phyloP scores from a whole-genome alignment of 2,888 invertebrate genomes.

The Brachylomia viminalis region DNA sequence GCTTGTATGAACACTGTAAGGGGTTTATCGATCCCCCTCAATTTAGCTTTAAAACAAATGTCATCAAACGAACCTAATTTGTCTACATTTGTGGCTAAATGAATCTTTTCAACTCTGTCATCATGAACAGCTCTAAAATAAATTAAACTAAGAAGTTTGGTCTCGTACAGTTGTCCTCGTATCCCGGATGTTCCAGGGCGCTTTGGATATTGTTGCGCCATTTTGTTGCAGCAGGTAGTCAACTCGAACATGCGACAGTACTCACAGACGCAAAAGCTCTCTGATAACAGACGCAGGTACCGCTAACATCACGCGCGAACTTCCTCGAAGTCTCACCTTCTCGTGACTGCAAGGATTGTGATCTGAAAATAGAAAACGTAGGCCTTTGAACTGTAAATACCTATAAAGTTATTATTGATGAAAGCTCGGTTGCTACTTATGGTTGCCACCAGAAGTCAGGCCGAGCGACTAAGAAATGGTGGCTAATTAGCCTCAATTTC shows the following conservation, averaged over 20 bases:
- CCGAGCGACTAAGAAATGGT: too few relatives aligned
- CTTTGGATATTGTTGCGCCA: constrained; percentile 14
- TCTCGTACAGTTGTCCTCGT: constrained; percentile 56
- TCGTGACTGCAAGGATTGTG: background rate
- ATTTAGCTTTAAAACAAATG: constrained; percentile 48
- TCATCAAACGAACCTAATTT: constrained; percentile 59
- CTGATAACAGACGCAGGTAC: background rate
- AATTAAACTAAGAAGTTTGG: constrained; percentile 57
- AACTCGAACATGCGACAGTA: background rate
- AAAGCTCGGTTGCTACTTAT: too few relatives aligned
- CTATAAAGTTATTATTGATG: too few relatives aligned
- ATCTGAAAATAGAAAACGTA: background rate
- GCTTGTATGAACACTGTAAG: constrained; percentile 28
- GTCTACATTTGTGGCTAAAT: constrained; percentile 59
- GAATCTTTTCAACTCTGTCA: constrained; percentile 41
- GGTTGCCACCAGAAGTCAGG: too few relatives aligned
- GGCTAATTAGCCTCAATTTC: too few relatives aligned
- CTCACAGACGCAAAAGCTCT: too few relatives aligned
- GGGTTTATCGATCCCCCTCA: constrained; percentile 8
- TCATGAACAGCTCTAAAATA: constrained; percentile 46
- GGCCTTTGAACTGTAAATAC: too few relatives aligned
- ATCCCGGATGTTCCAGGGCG: constrained; percentile 45
- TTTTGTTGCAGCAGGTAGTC: background rate
- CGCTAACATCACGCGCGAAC: too few relatives aligned
- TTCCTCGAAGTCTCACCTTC: background rate